Conservation (phyloP, 2,113 vertebrate genomes). For the Dromiciops gliroides region DNA sequence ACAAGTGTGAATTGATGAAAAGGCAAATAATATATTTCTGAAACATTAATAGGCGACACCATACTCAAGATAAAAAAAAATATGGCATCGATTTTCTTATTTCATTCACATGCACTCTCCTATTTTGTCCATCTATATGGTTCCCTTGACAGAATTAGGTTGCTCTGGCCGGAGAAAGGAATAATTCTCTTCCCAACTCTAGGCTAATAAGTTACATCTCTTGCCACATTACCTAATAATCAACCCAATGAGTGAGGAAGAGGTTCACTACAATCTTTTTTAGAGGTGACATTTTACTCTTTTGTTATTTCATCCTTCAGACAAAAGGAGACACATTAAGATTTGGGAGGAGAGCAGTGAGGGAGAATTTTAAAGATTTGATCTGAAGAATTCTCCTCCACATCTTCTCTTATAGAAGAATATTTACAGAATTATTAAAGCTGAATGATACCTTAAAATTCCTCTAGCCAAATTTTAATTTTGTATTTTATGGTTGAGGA, state of each 20-base stretch:
- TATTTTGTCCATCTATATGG: conserved; percentile 75
- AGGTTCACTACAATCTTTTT: conserved; percentile 1
- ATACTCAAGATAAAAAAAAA: conserved; percentile 68
- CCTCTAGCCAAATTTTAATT: neutral
- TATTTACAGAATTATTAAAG: neutral
- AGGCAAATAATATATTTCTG: conserved; percentile 86
- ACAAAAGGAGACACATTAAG: neutral
- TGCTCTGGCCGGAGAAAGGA: conserved; percentile 70
- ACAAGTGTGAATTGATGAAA: conserved; percentile 84
- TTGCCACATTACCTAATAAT: conserved; percentile 53
- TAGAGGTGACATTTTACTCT: neutral
- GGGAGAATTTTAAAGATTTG: neutral
- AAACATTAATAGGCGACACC: conserved; percentile 83
- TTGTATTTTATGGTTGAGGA: neutral
- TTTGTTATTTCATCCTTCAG: conserved; percentile 27
- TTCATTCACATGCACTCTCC: conserved; percentile 77
- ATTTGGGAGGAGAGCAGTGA: neutral
- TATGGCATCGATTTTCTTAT: conserved; percentile 81
- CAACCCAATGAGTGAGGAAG: neutral
- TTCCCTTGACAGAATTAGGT: conserved; percentile 74
- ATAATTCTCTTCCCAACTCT: conserved; percentile 61
- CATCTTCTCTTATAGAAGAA: neutral
- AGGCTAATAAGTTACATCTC: conserved; percentile 49
- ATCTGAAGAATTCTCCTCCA: neutral
- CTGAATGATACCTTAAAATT: neutral